Percentiles rank a stretch among this genome's conserved stretches.
phyloP scores from a whole-genome alignment of 2,888 invertebrate species.

The Cabera pusaria region DNA sequence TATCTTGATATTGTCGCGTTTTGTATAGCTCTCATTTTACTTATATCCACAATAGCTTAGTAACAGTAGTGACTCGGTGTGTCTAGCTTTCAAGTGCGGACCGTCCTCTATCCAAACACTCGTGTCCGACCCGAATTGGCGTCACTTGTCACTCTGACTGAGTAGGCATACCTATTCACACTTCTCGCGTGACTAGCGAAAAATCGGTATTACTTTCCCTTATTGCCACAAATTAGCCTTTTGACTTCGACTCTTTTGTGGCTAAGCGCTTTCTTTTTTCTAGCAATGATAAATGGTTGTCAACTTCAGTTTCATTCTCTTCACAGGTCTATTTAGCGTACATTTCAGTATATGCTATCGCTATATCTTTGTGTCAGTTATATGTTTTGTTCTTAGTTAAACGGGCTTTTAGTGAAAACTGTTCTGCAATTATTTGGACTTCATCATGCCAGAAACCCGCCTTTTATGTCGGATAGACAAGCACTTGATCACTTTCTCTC shows the following conservation, averaged over 20 bases:
- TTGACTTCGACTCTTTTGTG: constrained; percentile 23
- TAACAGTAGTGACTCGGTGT: constrained; percentile 19
- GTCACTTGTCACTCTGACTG: constrained; percentile 52
- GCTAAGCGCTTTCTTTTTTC: constrained; percentile 23
- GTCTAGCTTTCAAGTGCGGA: constrained; percentile 24
- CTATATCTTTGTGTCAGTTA: constrained; percentile 3
- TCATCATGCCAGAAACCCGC: too few species aligned
- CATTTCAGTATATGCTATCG: not conserved
- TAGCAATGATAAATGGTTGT: constrained; percentile 15
- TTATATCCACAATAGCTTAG: constrained; percentile 14
- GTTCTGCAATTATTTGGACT: too few species aligned
- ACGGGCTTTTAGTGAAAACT: too few species aligned
- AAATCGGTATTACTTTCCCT: constrained; percentile 49
- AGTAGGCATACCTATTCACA: constrained; percentile 40
- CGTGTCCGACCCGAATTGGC: constrained; percentile 57
- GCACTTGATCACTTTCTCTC: too few species aligned
- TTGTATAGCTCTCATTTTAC: constrained; percentile 13
- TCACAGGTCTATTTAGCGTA: constrained; percentile 8
- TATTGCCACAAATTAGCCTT: constrained; percentile 50
- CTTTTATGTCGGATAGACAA: too few species aligned
- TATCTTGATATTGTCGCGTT: constrained; percentile 5
- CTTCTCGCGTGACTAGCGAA: constrained; percentile 56
- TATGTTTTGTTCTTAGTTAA: too few species aligned
- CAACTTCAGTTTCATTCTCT: constrained; percentile 9
- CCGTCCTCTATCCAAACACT: constrained; percentile 57